These are phyloP conservation scores for Stigmatopora argus DNA, from an alignment of 2,113 vertebrate species.

Conservation along the genomic window DNA sequence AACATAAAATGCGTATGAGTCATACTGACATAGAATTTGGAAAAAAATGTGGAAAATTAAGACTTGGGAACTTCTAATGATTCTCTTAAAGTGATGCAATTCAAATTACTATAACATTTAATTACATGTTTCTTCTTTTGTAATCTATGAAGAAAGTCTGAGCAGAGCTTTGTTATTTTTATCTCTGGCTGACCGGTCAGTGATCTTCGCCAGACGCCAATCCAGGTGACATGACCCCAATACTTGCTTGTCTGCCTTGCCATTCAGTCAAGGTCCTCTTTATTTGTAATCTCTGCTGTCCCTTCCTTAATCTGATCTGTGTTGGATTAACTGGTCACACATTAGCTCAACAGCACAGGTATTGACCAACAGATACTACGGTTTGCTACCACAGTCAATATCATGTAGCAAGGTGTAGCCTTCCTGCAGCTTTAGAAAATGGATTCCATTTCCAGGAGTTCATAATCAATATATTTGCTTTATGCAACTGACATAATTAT, in stretches of 20 bases:
- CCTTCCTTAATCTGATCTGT: slow-evolving; percentile 14
- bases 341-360: background rate
- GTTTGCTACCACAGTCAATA: background rate
- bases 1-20: background rate
- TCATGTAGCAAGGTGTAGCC: background rate
- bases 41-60: background rate
- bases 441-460: too few species aligned
- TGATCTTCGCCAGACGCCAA: background rate
- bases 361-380: background rate
- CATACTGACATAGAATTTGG: background rate
- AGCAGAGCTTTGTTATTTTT: background rate
- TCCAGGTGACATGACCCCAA: background rate
- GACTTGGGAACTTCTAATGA: background rate
- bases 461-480: too few species aligned
- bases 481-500: too few species aligned
- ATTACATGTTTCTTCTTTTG: background rate
- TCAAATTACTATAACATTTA: background rate
- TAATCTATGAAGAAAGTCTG: background rate
- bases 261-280: background rate
- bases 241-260: background rate
- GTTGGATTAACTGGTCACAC: slow-evolving; percentile 4
- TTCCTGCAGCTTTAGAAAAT: background rate
- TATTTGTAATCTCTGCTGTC: slow-evolving; percentile 2
- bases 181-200: background rate
- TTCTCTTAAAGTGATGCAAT: background rate